A percentile compares a stretch with the other conserved stretches of the same genome.
Conservation (phyloP, 2,113 vertebrate species). For the Myotis davidii region DNA sequence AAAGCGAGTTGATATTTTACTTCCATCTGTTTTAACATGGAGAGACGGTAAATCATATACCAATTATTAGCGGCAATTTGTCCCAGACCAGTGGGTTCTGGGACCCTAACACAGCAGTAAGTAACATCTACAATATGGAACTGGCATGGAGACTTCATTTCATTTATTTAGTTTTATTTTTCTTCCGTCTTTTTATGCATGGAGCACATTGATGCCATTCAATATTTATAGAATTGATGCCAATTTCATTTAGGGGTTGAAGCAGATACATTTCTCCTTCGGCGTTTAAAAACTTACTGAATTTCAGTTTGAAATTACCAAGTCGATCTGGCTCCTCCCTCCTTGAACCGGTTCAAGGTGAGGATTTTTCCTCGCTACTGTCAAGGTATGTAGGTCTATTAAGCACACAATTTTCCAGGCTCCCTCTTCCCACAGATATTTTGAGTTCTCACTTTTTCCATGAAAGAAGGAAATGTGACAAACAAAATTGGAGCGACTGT, state of each 20-base stretch:
- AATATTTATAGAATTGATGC: neutral
- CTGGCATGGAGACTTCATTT: neutral
- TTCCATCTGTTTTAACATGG: neutral
- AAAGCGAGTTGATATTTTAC: neutral
- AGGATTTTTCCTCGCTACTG: neutral
- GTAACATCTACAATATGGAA: neutral
- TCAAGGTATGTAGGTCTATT: neutral
- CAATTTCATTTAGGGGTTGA: constrained; percentile 30
- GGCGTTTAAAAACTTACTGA: neutral
- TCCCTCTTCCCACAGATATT: neutral
- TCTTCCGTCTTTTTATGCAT: neutral
- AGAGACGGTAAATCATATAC: neutral
- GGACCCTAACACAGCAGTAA: constrained; percentile 12
- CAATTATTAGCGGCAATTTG: constrained; percentile 10
- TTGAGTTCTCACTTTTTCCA: neutral
- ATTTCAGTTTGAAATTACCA: constrained; percentile 22
- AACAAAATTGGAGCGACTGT: neutral
- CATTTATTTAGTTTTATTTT: neutral
- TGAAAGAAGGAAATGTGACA: neutral
- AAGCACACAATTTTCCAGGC: neutral
- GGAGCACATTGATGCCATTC: neutral
- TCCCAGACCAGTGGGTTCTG: neutral
- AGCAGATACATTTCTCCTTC: neutral
- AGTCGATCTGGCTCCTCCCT: constrained; percentile 5
- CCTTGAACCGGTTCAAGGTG: neutral